Percentiles rank a stretch among this genome's conserved stretches.
phyloP scores from a whole-genome alignment of 1,140 invertebrate species.

The Asobara japonica region DNA sequence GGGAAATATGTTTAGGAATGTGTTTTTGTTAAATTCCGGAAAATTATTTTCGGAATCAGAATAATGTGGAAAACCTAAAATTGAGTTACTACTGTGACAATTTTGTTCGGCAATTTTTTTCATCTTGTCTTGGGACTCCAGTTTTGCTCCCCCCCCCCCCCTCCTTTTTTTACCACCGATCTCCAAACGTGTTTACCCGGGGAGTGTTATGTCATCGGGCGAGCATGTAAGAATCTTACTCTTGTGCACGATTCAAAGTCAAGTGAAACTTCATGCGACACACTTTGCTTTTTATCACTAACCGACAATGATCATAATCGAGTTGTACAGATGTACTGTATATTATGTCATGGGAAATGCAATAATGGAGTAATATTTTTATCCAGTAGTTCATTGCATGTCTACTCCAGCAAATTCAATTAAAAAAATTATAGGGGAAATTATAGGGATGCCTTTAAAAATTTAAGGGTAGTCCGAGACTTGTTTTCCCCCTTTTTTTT shows the following conservation, averaged over 20 bases:
- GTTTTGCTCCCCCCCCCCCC: not conserved
- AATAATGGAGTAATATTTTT: conserved; percentile 4
- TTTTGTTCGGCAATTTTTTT: no score
- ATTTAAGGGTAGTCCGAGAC: no score
- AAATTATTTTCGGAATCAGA: no score
- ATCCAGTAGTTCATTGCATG: not conserved
- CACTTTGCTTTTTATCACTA: conserved; percentile 18
- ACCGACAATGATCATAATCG: conserved; percentile 24
- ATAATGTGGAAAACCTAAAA: no score
- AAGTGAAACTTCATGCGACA: conserved; percentile 29
- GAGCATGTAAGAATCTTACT: conserved; percentile 9
- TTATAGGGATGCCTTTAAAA: no score
- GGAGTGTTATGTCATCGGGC: not conserved
- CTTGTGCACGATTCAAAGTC: conserved; percentile 30
- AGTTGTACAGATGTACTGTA: conserved; percentile 6
- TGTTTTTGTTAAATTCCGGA: no score
- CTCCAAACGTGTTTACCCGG: conserved; percentile 16
- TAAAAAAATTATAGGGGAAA: no score
- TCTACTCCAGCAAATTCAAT: not conserved
- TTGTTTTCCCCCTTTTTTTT: no score
- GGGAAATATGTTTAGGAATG: no score
- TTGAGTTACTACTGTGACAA: no score
- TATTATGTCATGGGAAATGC: conserved; percentile 18
- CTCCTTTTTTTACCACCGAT: not conserved
- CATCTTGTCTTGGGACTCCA: no score